Evolutionary conservation across 1,140 invertebrate genomes (phyloP).

Genomic region (Philotrypesis tridentata): DNA sequence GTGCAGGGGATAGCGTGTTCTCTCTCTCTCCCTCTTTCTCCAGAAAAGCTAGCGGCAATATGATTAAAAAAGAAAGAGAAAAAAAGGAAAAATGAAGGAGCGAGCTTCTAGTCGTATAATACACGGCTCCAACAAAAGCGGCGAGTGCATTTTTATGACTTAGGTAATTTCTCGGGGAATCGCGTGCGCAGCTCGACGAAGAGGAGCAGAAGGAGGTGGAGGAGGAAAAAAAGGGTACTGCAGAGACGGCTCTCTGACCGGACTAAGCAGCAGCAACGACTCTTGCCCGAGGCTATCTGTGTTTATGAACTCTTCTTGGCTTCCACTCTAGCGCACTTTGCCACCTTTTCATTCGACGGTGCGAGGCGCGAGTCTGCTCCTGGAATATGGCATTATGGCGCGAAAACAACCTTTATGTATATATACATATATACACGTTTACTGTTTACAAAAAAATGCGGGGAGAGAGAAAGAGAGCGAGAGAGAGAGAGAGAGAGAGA

Average conservation of each 20-base stretch:
- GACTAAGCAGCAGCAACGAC: not conserved
- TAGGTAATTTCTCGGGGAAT: constrained; percentile 35
- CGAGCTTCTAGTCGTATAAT: not conserved
- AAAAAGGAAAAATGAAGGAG: not conserved
- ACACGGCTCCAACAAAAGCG: constrained; percentile 10
- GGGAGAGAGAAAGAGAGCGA: not conserved
- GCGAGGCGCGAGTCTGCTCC: not conserved
- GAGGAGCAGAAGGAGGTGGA: constrained; percentile 25
- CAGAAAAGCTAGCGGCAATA: not conserved
- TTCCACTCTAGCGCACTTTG: constrained; percentile 19
- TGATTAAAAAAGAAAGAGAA: not conserved
- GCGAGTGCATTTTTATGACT: constrained; percentile 34
- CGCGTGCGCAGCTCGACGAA: not conserved
- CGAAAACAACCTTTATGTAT: constrained; percentile 31
- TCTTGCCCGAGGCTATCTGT: constrained; percentile 42
- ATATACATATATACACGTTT: too few species aligned
- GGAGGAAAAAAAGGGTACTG: not conserved
- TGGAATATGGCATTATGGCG: not conserved
- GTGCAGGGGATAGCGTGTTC: not conserved
- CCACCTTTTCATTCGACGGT: not conserved
- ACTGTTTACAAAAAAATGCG: constrained; percentile 52
- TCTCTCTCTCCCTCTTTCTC: too few species aligned
- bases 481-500: not conserved
- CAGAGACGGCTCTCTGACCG: constrained; percentile 11
- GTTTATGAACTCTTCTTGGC: constrained; percentile 58